phyloP scores from a whole-genome alignment of 2,113 vertebrate species.

The Danio rerio region GRCz12tu NC_133187.1:6267501-6268000 shows the following conservation, averaged over 20 bases:
- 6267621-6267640: slow-evolving; percentile 59
- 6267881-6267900: slow-evolving; percentile 9
- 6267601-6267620: slow-evolving; percentile 42
- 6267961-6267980: background rate
- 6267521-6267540: slow-evolving; percentile 43
- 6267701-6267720: background rate
- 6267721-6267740: background rate
- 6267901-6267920: background rate
- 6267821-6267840: slow-evolving; percentile 18
- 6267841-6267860: slow-evolving; percentile 28
- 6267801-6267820: slow-evolving; percentile 33
- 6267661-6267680: slow-evolving; percentile 31
- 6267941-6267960: background rate
- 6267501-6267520: slow-evolving; percentile 42
- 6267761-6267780: slow-evolving; percentile 9
- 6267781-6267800: slow-evolving; percentile 9
- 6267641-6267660: slow-evolving; percentile 41
- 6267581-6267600: slow-evolving; percentile 32
- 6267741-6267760: background rate
- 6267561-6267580: slow-evolving; percentile 36
- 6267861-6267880: slow-evolving; percentile 1
- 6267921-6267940: background rate
- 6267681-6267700: background rate
- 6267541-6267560: slow-evolving; percentile 51
- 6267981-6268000: slow-evolving; percentile 15